Percentiles rank a stretch among this genome's conserved stretches.
phyloP scores from a whole-genome alignment of 2,113 vertebrate genomes.

The Nibea albiflora region DNA sequence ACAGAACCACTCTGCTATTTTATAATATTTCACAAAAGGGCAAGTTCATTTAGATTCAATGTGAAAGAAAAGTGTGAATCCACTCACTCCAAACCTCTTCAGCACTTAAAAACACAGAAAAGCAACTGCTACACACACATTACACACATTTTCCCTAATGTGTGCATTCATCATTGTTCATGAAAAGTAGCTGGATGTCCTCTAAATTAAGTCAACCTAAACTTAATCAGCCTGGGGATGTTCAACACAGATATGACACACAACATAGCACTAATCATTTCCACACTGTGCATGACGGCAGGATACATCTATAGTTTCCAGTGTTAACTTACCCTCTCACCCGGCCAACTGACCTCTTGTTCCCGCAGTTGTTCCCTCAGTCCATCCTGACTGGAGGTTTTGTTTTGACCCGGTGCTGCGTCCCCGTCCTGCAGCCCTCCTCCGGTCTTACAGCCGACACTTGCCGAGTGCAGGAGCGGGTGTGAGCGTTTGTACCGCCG shows the following conservation, averaged over 20 bases:
- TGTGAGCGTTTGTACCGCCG: conserved; percentile 48
- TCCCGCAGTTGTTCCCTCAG: conserved; percentile 7
- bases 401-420: conserved; percentile 41
- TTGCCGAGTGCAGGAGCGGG: conserved; percentile 44
- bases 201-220: neutral
- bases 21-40: neutral
- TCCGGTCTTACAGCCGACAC: conserved; percentile 35
- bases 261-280: neutral
- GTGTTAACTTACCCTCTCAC: neutral
- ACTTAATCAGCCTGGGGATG: neutral
- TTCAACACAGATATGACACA: neutral
- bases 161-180: too few species aligned
- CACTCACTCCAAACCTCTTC: neutral
- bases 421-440: conserved; percentile 31
- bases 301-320: neutral
- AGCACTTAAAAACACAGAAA: neutral
- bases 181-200: neutral
- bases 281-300: neutral
- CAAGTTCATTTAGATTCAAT: neutral
- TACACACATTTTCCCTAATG: neutral
- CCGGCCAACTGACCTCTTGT: conserved; percentile 43
- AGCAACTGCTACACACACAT: neutral
- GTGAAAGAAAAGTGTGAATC: neutral
- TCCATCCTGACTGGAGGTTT: conserved; percentile 27
- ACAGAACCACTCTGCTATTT: neutral